Base-by-base conservation (phyloP, 2,113 vertebrate species). In the Neolamprologus cancellatus region DNA sequence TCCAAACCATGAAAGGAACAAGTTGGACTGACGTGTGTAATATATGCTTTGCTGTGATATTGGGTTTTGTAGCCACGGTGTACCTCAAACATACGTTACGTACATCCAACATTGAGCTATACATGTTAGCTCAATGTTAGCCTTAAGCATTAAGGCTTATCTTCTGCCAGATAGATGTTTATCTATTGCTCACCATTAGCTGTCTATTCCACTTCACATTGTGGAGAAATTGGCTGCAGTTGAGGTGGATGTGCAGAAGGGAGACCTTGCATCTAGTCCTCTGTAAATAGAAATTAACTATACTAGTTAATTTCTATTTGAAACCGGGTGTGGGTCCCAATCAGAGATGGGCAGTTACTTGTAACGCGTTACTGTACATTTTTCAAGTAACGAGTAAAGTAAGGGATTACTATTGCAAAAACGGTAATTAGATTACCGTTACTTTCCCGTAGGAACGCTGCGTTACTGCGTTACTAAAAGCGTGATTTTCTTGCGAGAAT, bases 81-180 rank as follows among this genome's bases (percentile, higher is more conserved):
- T 39, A 20, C 61, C 61, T 8, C 18, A 20, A 32, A 59, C 55
- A 59, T 59, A 30, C 0, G 8, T 30, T 9, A 30, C 0, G 0
- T 59, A 59, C 14, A 30, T 59, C 28, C 14, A 59, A 17, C 55
- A 59, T 17, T 59, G 5, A 30, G 30, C 59, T 12, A 12, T 66
- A 66, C 18, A 20, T 39, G 17, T 64, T 64, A 39, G 34, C 61
- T 66, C 61, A 39, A 4, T 66, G 61, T 39, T 66, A 66, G 1
- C 4, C 18, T 20, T 39, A 3, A 39, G 18, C 61, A 20, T 20
- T 39, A 14, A 20, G 32, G 34, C 18, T 66, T 7, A 66, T 66
- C 61, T 36, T 64, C 6, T 8, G 3, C 18, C 61, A 66, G 61
- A 66, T 39, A 0, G 11, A 23, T 69, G 61, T 69, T 39, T 41